Evolutionary conservation across 1,140 invertebrate genomes (phyloP).

Genomic region (Halictus rubicundus): DNA sequence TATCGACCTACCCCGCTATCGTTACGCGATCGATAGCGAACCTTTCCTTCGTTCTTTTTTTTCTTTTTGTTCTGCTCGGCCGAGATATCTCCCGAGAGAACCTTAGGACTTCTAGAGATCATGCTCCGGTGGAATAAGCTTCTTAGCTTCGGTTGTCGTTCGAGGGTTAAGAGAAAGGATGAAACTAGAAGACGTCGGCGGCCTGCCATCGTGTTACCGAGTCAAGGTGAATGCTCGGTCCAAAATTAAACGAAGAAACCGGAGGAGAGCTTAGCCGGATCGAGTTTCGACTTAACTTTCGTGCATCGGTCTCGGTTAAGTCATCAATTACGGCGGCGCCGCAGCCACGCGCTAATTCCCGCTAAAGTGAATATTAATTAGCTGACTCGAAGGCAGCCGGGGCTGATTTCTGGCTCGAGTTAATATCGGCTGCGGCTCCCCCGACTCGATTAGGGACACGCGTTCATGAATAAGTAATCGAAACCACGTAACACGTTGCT

Average conservation of each 20-base stretch:
- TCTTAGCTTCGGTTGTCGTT: too few species aligned
- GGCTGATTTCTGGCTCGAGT: conserved; percentile 26
- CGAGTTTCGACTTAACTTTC: conserved; percentile 36
- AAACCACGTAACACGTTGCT: background rate
- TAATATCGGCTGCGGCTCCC: conserved; percentile 41
- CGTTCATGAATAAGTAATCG: conserved; percentile 46
- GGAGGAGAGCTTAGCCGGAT: background rate
- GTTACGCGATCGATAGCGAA: too few species aligned
- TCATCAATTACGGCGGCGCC: conserved; percentile 35
- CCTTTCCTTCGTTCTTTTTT: too few species aligned
- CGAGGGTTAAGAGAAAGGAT: background rate
- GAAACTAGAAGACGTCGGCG: background rate
- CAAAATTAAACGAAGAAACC: conserved; percentile 14
- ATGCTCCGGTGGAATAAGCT: too few species aligned
- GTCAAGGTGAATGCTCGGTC: background rate
- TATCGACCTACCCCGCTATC: too few species aligned
- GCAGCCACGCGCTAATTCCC: conserved; percentile 38
- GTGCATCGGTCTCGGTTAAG: conserved; percentile 31
- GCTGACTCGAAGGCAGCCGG: conserved; percentile 15
- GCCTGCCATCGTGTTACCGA: background rate
- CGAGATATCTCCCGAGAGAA: too few species aligned
- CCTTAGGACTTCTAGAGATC: too few species aligned
- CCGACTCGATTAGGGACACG: conserved; percentile 34
- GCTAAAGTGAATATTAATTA: conserved; percentile 47
- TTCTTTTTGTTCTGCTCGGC: too few species aligned